Conservation (phyloP, 2,113 vertebrate species). For the Chloebia gouldiae region DNA sequence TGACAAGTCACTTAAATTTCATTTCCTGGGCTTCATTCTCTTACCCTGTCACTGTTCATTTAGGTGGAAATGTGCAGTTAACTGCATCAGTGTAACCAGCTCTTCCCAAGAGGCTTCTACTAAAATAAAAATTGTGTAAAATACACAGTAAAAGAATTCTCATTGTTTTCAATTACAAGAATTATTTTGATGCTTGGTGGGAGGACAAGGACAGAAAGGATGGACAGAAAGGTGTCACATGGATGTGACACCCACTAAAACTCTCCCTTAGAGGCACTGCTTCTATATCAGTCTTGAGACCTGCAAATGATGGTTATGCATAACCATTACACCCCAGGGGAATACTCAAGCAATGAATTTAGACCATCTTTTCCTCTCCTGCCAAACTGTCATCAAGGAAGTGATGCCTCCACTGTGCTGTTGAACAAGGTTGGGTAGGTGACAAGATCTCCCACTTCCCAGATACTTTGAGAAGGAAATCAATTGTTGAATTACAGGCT, state of each 20-base stretch:
- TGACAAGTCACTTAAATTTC: not conserved
- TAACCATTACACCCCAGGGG: not conserved
- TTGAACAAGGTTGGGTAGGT: not conserved
- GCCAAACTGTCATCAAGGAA: not conserved
- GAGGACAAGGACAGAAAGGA: not conserved
- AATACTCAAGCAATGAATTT: not conserved
- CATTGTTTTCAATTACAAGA: not conserved
- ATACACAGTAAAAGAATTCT: not conserved
- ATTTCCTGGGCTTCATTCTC: not conserved
- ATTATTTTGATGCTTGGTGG: not conserved
- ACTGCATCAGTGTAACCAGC: not conserved
- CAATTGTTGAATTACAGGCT: not conserved
- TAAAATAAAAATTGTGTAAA: not conserved
- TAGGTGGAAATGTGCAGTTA: not conserved
- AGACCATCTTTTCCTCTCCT: not conserved
- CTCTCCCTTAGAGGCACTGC: not conserved
- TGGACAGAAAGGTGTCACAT: no score
- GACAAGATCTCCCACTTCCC: not conserved
- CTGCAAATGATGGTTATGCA: fast-evolving
- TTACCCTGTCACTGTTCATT: not conserved
- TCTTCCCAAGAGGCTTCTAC: not conserved
- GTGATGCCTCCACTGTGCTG: not conserved
- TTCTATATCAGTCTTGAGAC: not conserved
- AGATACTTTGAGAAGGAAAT: not conserved
- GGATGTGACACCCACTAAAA: not conserved